Evolutionary conservation across 1,140 invertebrate species (phyloP).

Genomic region (Sweltsa coloradensis): DNA sequence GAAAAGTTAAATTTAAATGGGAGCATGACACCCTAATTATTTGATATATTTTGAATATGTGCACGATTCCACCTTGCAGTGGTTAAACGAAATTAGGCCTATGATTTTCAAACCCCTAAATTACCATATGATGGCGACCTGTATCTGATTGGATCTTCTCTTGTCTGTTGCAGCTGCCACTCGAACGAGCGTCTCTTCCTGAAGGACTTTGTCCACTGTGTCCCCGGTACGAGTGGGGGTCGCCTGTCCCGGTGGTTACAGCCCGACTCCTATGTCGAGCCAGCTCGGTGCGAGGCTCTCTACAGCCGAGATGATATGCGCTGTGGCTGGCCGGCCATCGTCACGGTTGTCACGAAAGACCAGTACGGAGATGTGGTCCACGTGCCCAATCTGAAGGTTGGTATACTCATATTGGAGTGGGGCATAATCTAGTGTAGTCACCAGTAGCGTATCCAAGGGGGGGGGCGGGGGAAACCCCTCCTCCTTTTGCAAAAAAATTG

Average conservation of each 20-base stretch:
- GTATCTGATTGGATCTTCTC: no score
- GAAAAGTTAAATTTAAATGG: no score
- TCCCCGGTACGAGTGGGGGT: slow-evolving; percentile 77
- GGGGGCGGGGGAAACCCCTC: no score
- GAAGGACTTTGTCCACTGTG: slow-evolving; percentile 80
- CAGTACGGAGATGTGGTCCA: slow-evolving; percentile 84
- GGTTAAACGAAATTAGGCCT: not conserved
- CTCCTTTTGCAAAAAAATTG: no score
- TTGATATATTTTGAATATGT: no score
- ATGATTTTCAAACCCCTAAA: no score
- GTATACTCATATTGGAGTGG: no score
- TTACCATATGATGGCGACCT: not conserved
- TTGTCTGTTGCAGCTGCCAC: slow-evolving; percentile 44
- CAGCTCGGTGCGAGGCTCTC: slow-evolving; percentile 69
- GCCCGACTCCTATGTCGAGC: slow-evolving; percentile 84
- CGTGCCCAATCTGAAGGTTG: slow-evolving; percentile 75
- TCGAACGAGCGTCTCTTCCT: slow-evolving; percentile 91
- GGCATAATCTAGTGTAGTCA: no score
- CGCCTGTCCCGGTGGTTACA: slow-evolving; percentile 88
- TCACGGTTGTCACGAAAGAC: slow-evolving; percentile 78
- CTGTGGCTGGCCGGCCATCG: slow-evolving; percentile 66
- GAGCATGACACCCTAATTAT: no score
- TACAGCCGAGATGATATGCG: slow-evolving; percentile 62
- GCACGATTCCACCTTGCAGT: no score
- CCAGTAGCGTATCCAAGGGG: no score